Evolutionary conservation across 2,113 vertebrate genomes (phyloP).

Genomic region (Pangasianodon hypophthalmus): DNA sequence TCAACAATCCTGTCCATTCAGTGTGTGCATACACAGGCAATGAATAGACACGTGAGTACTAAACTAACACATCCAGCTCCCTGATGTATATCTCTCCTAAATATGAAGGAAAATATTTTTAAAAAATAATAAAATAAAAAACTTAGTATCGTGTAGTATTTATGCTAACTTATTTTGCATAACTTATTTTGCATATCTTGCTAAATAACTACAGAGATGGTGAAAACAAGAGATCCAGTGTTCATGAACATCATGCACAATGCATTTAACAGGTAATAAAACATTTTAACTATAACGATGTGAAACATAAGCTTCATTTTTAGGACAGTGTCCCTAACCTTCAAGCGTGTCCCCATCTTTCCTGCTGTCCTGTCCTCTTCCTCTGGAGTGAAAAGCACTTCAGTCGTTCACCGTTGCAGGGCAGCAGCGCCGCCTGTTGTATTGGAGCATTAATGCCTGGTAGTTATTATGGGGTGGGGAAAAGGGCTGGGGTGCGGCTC

Average conservation of each 20-base stretch:
- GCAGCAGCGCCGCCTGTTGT: constrained; percentile 13
- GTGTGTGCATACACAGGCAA: neutral
- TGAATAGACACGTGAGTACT: neutral
- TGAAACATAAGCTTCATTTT: neutral
- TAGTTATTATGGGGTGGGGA: neutral
- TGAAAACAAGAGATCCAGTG: neutral
- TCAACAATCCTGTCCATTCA: neutral
- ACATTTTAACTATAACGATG: neutral
- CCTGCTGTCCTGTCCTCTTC: neutral
- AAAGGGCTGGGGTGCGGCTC: neutral
- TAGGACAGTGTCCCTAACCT: constrained; percentile 10
- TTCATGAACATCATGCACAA: neutral
- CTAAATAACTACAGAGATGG: neutral
- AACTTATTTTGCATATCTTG: neutral
- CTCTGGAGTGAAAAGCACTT: neutral
- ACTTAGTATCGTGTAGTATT: too few relatives aligned
- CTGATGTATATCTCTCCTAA: neutral
- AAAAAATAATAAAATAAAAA: too few relatives aligned
- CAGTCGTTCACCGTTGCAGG: neutral
- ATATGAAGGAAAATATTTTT: neutral
- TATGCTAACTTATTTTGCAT: neutral
- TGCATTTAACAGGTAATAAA: neutral
- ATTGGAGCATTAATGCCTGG: neutral
- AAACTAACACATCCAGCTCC: neutral
- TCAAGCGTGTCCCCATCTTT: constrained; percentile 49